Conservation (phyloP, 2,888 invertebrate genomes). For the Xestoiulus laeticollis region DNA sequence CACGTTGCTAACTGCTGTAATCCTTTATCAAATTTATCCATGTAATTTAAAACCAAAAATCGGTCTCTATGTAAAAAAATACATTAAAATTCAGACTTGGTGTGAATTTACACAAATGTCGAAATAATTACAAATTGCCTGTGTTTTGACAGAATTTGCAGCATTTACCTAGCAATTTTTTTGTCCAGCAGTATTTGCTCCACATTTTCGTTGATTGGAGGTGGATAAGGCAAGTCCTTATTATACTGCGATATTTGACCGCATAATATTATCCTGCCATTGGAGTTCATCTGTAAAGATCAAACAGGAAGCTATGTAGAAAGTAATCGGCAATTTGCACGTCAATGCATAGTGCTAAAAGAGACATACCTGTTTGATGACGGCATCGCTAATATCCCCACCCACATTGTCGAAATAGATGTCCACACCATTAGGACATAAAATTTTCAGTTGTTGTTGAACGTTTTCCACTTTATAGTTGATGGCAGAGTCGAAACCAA, state of each 20-base stretch:
- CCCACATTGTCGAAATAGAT: conserved; percentile 66
- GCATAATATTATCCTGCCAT: conserved; percentile 64
- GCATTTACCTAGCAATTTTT: conserved; percentile 58
- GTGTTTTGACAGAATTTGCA: background rate
- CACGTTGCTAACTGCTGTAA: conserved; percentile 60
- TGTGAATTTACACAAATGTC: background rate
- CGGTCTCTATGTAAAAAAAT: conserved; percentile 60
- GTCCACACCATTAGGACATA: conserved; percentile 63
- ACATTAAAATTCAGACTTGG: background rate
- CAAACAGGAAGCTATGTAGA: background rate
- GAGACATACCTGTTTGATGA: conserved; percentile 62
- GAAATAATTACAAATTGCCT: background rate
- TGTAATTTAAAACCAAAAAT: conserved; percentile 63
- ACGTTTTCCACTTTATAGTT: conserved; percentile 64
- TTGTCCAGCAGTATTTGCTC: conserved; percentile 56
- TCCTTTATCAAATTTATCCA: conserved; percentile 61
- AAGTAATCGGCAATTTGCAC: background rate
- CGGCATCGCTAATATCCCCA: conserved; percentile 63
- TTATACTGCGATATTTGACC: conserved; percentile 65
- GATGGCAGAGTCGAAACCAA: conserved; percentile 63
- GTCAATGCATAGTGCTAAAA: background rate
- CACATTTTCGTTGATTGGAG: conserved; percentile 61
- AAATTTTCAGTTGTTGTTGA: conserved; percentile 58
- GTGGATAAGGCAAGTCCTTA: conserved; percentile 64
- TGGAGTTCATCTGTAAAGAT: conserved; percentile 61